Conservation (phyloP, 2,797 vertebrate genomes). For the Valencia hispanica region DNA sequence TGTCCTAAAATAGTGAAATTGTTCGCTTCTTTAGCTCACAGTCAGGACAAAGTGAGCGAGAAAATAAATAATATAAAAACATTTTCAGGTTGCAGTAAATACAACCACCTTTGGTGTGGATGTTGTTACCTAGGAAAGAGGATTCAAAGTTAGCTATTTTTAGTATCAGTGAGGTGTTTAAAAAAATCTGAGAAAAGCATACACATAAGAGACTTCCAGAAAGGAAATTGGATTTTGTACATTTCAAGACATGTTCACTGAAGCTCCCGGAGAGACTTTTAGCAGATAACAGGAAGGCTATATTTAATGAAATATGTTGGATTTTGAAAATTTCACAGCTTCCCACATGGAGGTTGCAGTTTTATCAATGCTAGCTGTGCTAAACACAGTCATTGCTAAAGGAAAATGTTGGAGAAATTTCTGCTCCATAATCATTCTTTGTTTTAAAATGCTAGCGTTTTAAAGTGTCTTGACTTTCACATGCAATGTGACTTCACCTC, state of each 20-base stretch:
- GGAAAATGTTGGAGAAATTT: neutral
- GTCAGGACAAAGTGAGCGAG: neutral
- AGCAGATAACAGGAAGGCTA: neutral
- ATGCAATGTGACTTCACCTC: neutral
- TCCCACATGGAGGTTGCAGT: too few species aligned
- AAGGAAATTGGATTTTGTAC: neutral
- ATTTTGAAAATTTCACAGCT: too few species aligned
- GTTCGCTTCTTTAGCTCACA: too few species aligned
- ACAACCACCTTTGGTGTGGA: neutral
- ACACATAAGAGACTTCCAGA: neutral
- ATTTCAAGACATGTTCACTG: neutral
- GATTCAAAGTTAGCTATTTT: neutral
- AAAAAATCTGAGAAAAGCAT: neutral
- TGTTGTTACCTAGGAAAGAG: neutral
- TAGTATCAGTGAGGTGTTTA: neutral
- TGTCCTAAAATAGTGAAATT: too few species aligned
- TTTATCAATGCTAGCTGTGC: neutral
- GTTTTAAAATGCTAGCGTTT: neutral
- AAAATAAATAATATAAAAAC: neutral
- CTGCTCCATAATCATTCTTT: neutral
- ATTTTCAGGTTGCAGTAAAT: neutral
- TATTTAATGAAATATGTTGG: neutral
- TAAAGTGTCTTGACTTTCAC: neutral
- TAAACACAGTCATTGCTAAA: neutral
- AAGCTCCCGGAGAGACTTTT: neutral